Percentiles rank a stretch among this genome's conserved stretches.
These are phyloP conservation scores for Leucoraja erinaceus DNA, from an alignment of 2,113 vertebrate genomes.

Conservation along the genomic window DNA sequence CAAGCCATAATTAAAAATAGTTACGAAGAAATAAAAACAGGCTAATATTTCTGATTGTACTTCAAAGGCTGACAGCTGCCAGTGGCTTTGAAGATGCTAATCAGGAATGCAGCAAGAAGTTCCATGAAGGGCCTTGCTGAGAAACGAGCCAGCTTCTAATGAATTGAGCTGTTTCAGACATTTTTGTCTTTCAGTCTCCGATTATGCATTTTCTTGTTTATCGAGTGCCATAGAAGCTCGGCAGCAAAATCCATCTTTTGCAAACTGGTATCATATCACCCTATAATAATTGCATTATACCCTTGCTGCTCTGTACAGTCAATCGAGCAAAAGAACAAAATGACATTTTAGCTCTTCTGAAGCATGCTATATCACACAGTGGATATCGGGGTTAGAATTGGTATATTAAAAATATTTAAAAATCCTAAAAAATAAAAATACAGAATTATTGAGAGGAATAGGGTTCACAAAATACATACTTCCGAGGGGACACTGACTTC, in stretches of 20 bases:
- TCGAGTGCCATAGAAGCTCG: neutral
- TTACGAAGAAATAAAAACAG: conserved; percentile 84
- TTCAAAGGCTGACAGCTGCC: conserved; percentile 89
- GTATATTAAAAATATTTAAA: conserved; percentile 3
- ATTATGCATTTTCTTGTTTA: conserved; percentile 60
- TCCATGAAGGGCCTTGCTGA: conserved; percentile 55
- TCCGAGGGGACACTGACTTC: neutral
- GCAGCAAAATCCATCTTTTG: conserved; percentile 10
- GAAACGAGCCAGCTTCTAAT: conserved; percentile 54
- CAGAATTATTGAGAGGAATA: neutral
- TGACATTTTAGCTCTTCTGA: neutral
- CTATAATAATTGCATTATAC: neutral
- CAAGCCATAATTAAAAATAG: conserved; percentile 88
- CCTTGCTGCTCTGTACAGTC: neutral
- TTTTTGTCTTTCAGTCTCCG: conserved; percentile 74
- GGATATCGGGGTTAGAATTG: neutral
- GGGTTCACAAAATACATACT: neutral
- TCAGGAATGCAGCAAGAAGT: conserved; percentile 61
- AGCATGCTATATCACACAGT: neutral
- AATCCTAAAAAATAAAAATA: neutral
- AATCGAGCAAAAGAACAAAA: neutral
- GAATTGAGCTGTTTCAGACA: conserved; percentile 67
- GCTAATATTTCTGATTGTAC: conserved; percentile 80
- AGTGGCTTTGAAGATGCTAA: conserved; percentile 77
- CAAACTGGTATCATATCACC: neutral